Conservation (phyloP, 2,888 invertebrate species). For the Limnephilus rhombicus region DNA sequence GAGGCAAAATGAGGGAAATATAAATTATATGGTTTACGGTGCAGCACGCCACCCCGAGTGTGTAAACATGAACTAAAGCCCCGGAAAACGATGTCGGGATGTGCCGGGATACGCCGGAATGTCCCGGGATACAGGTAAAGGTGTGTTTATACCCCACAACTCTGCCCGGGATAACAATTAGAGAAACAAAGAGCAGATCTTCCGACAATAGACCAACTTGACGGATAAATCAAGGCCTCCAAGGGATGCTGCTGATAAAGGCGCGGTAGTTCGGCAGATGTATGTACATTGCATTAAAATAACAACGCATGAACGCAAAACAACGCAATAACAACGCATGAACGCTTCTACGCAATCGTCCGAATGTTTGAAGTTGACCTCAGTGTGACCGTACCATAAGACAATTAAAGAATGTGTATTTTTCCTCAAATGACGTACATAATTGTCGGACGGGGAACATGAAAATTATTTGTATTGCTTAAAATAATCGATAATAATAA, state of each 20-base stretch:
- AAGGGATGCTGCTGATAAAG: background rate
- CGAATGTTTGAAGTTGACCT: too few species aligned
- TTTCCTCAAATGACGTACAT: too few species aligned
- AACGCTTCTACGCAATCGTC: too few species aligned
- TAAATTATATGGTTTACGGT: conserved; percentile 25
- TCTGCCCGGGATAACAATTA: conserved; percentile 13
- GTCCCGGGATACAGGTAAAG: background rate
- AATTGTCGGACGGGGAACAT: too few species aligned
- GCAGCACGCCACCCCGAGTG: conserved; percentile 4
- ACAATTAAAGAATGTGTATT: too few species aligned
- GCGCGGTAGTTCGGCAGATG: background rate
- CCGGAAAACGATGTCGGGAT: background rate
- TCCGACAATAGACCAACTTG: background rate
- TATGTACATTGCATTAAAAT: background rate
- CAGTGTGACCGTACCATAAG: too few species aligned
- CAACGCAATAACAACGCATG: too few species aligned
- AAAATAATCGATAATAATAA: too few species aligned
- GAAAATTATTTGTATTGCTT: too few species aligned
- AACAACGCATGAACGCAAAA: too few species aligned
- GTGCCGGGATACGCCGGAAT: background rate
- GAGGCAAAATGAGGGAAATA: conserved; percentile 12
- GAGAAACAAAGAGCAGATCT: background rate
- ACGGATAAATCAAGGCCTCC: background rate
- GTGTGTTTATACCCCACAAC: conserved; percentile 10
- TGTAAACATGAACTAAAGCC: background rate